Percentiles rank a stretch among this genome's conserved stretches.
phyloP scores from a whole-genome alignment of 1,140 invertebrate species.

The Anastrepha ludens region DNA sequence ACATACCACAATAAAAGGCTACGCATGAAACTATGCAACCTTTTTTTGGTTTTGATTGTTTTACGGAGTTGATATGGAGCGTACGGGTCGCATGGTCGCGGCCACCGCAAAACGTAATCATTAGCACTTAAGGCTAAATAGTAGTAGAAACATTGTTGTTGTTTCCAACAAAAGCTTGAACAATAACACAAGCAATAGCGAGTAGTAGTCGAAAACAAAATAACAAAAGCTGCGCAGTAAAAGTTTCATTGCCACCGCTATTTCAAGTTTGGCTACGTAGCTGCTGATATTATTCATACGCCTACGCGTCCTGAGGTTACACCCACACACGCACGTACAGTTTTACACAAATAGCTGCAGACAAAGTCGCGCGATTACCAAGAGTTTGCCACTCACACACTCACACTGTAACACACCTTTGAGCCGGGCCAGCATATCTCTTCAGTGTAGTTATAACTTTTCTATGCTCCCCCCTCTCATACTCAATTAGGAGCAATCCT shows the following conservation, averaged over 20 bases:
- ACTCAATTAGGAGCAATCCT: neutral
- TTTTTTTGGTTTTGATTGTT: conserved; percentile 33
- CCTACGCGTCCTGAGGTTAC: neutral
- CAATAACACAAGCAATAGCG: neutral
- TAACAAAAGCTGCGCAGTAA: neutral
- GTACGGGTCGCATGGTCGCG: neutral
- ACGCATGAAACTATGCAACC: conserved; percentile 37
- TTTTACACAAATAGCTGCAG: neutral
- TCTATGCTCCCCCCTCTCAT: no score
- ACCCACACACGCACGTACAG: neutral
- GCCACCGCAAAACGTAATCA: conserved; percentile 66
- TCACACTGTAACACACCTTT: no score
- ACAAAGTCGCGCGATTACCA: neutral
- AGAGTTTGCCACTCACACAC: no score
- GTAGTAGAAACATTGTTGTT: conserved; percentile 57
- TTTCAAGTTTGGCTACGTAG: neutral
- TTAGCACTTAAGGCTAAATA: conserved; percentile 73
- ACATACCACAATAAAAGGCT: neutral
- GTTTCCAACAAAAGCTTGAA: neutral
- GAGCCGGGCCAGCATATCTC: no score
- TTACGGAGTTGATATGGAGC: neutral
- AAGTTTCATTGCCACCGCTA: conserved; percentile 10
- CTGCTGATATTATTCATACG: conserved; percentile 41
- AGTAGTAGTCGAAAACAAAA: neutral
- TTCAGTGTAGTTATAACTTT: no score